phyloP scores from a whole-genome alignment of 2,113 vertebrate species.

The Oryzias javanicus region DNA sequence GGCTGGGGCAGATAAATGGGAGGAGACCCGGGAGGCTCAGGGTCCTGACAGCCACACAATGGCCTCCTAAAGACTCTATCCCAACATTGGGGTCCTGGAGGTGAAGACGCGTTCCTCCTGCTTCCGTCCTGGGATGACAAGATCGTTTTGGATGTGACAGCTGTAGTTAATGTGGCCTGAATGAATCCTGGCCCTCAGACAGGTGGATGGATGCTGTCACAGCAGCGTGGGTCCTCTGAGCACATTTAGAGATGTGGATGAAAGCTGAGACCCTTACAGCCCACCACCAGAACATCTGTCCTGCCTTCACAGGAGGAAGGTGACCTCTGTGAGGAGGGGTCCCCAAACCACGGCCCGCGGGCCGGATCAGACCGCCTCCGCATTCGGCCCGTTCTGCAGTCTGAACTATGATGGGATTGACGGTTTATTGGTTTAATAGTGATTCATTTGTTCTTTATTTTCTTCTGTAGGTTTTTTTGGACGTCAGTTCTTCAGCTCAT shows the following conservation, averaged over 20 bases:
- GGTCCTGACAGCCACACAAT: slow-evolving; percentile 59
- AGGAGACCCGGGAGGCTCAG: background rate
- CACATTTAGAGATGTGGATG: slow-evolving; percentile 17
- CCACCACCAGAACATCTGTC: slow-evolving; percentile 3
- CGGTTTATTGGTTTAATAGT: no score
- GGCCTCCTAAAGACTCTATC: slow-evolving; percentile 44
- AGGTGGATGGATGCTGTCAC: background rate
- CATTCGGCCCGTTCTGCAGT: no score
- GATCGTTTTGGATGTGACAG: slow-evolving; percentile 44
- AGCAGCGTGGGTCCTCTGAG: slow-evolving; percentile 11
- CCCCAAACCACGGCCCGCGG: no score
- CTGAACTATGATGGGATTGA: no score
- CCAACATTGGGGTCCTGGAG: slow-evolving; percentile 19
- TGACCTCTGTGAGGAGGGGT: no score
- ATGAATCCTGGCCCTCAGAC: slow-evolving; percentile 12
- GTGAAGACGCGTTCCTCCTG: slow-evolving; percentile 29
- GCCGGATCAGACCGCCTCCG: no score
- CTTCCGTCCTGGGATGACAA: slow-evolving; percentile 17
- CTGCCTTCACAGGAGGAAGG: slow-evolving; percentile 2
- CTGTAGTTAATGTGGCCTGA: slow-evolving; percentile 41
- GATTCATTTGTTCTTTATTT: no score
- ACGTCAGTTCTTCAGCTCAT: no score
- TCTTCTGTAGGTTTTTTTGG: no score
- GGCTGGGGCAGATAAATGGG: background rate
- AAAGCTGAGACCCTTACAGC: slow-evolving; percentile 32